Conservation (phyloP, 2,113 vertebrate genomes). For the Tauraco erythrolophus region DNA sequence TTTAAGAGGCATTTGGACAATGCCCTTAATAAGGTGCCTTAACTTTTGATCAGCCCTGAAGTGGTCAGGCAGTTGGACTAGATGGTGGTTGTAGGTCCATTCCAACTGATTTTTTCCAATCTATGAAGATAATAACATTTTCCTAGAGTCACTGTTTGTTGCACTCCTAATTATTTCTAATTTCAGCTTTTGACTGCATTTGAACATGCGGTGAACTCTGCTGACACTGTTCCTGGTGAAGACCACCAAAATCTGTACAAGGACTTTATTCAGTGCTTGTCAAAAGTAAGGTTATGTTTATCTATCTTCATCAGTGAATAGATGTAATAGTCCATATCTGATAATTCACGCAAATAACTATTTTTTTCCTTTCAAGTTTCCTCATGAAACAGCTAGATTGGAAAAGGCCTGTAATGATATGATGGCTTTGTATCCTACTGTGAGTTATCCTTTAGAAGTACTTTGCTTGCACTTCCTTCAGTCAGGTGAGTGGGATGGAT, state of each 20-base stretch:
- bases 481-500: slow-evolving; percentile 78
- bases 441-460: slow-evolving; percentile 86
- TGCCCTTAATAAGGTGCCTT: neutral
- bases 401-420: slow-evolving; percentile 87
- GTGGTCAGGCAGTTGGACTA: neutral
- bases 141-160: neutral
- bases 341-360: neutral
- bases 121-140: neutral
- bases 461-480: slow-evolving; percentile 86
- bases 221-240: slow-evolving; percentile 83
- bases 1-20: neutral
- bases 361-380: slow-evolving; percentile 74
- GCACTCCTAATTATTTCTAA: neutral
- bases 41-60: neutral
- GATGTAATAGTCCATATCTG: neutral
- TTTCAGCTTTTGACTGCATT: slow-evolving; percentile 90
- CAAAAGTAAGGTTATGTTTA: slow-evolving; percentile 80
- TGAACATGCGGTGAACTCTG: slow-evolving; percentile 84
- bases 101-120: neutral
- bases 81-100: neutral
- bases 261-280: slow-evolving; percentile 87
- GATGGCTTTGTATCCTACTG: slow-evolving; percentile 82
- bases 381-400: slow-evolving; percentile 83
- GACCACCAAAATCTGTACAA: slow-evolving; percentile 84
- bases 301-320: neutral